Base-by-base conservation (phyloP, 2,888 invertebrate genomes). In the Tachina grossa region DNA sequence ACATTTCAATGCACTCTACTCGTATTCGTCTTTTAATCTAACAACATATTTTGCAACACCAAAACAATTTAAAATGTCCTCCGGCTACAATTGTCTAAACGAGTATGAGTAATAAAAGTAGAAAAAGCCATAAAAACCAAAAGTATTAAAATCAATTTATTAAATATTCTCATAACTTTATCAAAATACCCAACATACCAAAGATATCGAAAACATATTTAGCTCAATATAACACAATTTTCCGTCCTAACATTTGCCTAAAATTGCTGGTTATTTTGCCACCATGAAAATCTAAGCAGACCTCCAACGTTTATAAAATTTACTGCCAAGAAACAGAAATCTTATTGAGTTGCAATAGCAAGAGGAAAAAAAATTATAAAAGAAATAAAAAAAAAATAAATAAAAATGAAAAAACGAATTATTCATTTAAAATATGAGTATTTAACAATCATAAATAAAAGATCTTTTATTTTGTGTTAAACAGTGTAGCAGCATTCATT, bases 121-220 rank as follows among this genome's bases (percentile, higher is more conserved):
- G 31, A 31, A 31, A 78, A 69, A 51, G 85, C 9, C 4, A 14
- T 19, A 3, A 66, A 66, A 55, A n/a, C n/a, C 6, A 19, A 74
- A 87, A 89, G 88, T 90, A 90, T 90, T 89, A 78, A 91, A 91
- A 91, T 91, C 91, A 91, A 91, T 91, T 91, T 90, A 87, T 85
- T 88, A 88, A 90, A 90, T 89, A 88, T 89, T 90, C 31, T 31
- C 90, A 91, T 90, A 90, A 88, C 91, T 90, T 90, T 89, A 90
- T 90, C 90, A 89, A 31, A 87, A 72, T 22, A 55, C 22, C 39
- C 19, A 61, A 61, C 43, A 61, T 59, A 68, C 13, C 41, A 47
- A 61, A 51, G 49, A 74, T 55, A 31, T 57, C 5, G 31, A 43
- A 19, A 13, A 45, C 59, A 68, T 31, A 31, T 59, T 69, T 31